These are phyloP conservation scores for Clupea harengus DNA, from an alignment of 2,113 vertebrate species.

Conservation along the genomic window DNA sequence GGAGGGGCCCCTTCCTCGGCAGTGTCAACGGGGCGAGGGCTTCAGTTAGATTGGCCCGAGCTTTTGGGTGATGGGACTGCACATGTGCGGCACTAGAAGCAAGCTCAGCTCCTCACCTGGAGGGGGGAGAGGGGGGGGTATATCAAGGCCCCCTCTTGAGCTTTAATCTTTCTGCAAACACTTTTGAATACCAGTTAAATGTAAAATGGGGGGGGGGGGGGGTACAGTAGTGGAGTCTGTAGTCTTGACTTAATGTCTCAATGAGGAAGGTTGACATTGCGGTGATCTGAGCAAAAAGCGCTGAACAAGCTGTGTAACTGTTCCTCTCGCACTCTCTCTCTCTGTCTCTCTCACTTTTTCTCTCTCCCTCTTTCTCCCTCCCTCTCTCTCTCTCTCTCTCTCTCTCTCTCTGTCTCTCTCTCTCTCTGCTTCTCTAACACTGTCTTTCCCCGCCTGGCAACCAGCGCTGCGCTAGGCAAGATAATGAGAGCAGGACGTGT, in stretches of 20 bases:
- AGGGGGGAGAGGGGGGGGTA: not conserved
- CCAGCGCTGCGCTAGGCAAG: not conserved
- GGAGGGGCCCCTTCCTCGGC: conserved; percentile 48
- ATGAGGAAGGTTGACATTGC: not conserved
- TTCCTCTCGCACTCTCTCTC: not conserved
- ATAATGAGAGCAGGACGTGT: not conserved
- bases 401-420: not conserved
- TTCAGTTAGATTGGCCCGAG: conserved; percentile 32
- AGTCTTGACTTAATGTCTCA: not conserved
- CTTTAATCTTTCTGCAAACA: not conserved
- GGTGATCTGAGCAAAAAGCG: not conserved
- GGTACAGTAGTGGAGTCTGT: not conserved
- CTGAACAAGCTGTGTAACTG: not conserved
- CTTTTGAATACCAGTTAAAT: too few species aligned
- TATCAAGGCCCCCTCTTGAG: not conserved
- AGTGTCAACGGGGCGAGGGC: conserved; percentile 35
- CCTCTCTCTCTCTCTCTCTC: not conserved
- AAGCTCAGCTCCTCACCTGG: not conserved
- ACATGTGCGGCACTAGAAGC: not conserved
- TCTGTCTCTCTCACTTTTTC: not conserved
- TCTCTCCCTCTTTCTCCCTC: not conserved
- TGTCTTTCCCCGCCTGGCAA: not conserved
- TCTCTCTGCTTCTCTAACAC: not conserved
- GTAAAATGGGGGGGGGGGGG: too few species aligned
- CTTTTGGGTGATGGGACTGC: not conserved